phyloP scores from a whole-genome alignment of 2,888 invertebrate genomes.

The Papilio protenor region DNA sequence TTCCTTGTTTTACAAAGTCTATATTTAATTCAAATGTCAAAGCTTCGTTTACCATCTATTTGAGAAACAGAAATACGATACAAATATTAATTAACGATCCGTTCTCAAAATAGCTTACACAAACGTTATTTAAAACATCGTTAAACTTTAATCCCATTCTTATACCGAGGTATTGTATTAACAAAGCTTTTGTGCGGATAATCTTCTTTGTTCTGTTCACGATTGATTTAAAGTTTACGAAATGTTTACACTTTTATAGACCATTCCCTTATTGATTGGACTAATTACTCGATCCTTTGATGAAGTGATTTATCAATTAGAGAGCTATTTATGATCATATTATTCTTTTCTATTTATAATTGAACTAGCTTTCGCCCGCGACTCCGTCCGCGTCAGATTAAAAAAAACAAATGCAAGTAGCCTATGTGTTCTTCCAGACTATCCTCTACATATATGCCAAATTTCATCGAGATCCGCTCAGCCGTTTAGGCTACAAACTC shows the following conservation, averaged over 20 bases:
- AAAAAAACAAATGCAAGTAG: too few species aligned
- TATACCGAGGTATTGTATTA: constrained; percentile 25
- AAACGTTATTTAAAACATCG: constrained; percentile 46
- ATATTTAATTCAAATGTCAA: neutral
- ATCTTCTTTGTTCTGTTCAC: constrained; percentile 35
- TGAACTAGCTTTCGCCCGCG: too few species aligned
- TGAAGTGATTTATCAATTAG: constrained; percentile 26
- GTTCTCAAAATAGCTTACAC: constrained; percentile 24
- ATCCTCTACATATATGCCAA: too few species aligned
- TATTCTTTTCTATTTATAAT: constrained; percentile 23
- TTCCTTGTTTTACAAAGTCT: too few species aligned
- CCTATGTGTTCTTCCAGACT: too few species aligned
- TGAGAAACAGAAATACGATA: constrained; percentile 31
- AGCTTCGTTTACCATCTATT: constrained; percentile 41
- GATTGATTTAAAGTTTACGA: constrained; percentile 40
- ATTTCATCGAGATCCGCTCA: too few species aligned
- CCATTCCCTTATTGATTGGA: constrained; percentile 24
- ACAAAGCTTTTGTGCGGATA: constrained; percentile 27
- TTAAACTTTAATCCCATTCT: constrained; percentile 46
- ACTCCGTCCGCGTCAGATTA: too few species aligned
- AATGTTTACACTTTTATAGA: constrained; percentile 35
- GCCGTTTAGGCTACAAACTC: too few species aligned
- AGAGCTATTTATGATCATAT: neutral
- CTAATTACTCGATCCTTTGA: constrained; percentile 14
- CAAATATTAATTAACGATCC: constrained; percentile 36